Conservation (phyloP, 2,797 vertebrate species). For the Alcedo atthis region DNA sequence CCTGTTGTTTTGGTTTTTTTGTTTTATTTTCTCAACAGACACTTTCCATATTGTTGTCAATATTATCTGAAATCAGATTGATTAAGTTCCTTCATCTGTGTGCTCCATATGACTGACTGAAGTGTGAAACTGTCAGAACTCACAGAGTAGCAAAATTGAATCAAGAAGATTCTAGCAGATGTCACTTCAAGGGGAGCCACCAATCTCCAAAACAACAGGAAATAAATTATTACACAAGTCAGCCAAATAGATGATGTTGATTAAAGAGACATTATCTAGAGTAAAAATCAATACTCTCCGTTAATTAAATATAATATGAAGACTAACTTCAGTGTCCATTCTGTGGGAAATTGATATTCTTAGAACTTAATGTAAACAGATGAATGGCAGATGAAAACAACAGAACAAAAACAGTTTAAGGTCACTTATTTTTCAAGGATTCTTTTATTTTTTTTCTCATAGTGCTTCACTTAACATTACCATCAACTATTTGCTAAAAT, state of each 20-base stretch:
- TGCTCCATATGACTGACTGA: neutral
- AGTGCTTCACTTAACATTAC: neutral
- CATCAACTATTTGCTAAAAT: neutral
- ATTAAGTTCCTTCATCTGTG: conserved; percentile 2
- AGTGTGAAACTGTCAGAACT: conserved; percentile 13
- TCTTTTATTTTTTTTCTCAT: neutral
- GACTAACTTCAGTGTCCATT: neutral
- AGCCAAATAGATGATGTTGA: neutral
- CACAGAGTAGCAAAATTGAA: conserved; percentile 6
- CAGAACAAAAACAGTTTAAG: neutral
- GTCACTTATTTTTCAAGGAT: neutral
- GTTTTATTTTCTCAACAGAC: neutral
- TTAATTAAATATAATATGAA: neutral
- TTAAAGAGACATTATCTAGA: neutral
- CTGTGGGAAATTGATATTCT: neutral
- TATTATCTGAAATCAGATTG: neutral
- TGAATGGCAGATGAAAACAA: neutral
- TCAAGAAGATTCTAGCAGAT: conserved; percentile 30
- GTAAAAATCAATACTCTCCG: neutral
- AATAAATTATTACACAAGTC: neutral
- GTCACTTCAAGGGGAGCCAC: conserved; percentile 17
- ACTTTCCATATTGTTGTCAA: neutral
- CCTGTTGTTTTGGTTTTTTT: neutral
- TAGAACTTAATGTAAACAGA: neutral
- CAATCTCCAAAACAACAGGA: conserved; percentile 2